A percentile compares a stretch with the other conserved stretches of the same genome.
These are phyloP conservation scores for Gonocerus acuteangulatus DNA, from an alignment of 2,888 invertebrate species.

Conservation along the genomic window DNA sequence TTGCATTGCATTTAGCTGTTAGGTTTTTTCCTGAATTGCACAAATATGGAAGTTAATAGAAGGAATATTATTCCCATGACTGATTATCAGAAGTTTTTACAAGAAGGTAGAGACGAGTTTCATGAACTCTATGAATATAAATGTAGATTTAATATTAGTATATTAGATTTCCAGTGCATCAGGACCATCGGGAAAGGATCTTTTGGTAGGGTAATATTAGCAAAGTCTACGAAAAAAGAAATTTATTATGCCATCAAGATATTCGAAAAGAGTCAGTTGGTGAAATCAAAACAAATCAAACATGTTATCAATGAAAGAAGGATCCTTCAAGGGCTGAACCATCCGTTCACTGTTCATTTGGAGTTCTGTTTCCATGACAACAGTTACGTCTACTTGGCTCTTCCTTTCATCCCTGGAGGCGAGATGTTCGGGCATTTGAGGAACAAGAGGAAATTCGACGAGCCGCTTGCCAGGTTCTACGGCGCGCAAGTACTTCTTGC, in stretches of 20 bases:
- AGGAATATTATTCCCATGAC: too few species aligned
- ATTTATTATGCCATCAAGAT: slow-evolving; percentile 56
- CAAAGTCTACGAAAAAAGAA: slow-evolving; percentile 48
- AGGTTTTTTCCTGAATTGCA: too few species aligned
- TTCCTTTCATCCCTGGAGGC: slow-evolving; percentile 82
- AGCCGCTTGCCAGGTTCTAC: slow-evolving; percentile 61
- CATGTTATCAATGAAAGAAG: slow-evolving; percentile 66
- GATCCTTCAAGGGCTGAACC: slow-evolving; percentile 74
- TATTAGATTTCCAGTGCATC: slow-evolving; percentile 31
- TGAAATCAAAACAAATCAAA: slow-evolving; percentile 57
- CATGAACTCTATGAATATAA: too few species aligned
- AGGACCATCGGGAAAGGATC: slow-evolving; percentile 51
- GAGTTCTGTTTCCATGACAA: slow-evolving; percentile 81
- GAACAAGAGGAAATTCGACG: slow-evolving; percentile 52
- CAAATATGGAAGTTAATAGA: too few species aligned
- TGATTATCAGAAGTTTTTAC: too few species aligned
- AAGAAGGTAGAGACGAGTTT: too few species aligned
- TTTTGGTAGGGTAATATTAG: slow-evolving; percentile 56
- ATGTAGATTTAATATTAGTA: too few species aligned
- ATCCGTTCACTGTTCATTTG: slow-evolving; percentile 82
- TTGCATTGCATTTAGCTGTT: too few species aligned
- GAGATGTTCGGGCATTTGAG: slow-evolving; percentile 79
- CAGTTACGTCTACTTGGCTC: slow-evolving; percentile 70
- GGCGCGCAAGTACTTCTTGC: slow-evolving; percentile 87
- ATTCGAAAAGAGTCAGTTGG: slow-evolving; percentile 55